Conservation (phyloP, 2,113 vertebrate genomes). For the Podiceps cristatus region DNA sequence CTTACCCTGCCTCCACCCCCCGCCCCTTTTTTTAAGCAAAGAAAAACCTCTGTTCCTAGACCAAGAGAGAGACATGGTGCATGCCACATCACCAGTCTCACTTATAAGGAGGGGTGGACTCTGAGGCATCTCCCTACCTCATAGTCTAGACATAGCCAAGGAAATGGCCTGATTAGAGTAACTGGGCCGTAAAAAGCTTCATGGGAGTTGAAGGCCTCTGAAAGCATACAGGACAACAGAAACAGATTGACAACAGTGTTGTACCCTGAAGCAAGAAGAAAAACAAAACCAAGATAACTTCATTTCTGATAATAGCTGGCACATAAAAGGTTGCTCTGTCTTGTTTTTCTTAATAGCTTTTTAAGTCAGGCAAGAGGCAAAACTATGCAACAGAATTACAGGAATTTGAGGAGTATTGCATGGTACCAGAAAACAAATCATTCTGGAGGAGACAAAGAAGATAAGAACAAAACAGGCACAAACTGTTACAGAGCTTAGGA, state of each 20-base stretch:
- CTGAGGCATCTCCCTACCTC: not conserved
- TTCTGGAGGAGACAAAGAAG: not conserved
- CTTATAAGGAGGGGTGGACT: not conserved
- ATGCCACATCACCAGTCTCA: not conserved
- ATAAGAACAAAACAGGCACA: not conserved
- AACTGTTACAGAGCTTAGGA: not conserved
- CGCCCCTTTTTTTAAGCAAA: not conserved
- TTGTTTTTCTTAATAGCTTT: not conserved
- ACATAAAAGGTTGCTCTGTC: not conserved
- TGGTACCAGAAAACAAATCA: rapidly evolving
- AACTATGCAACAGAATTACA: not conserved
- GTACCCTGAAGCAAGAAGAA: not conserved
- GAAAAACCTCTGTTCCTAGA: not conserved
- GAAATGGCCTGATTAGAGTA: not conserved
- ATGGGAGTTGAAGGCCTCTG: not conserved
- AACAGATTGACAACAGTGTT: not conserved
- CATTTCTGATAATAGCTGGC: not conserved
- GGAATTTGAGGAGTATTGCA: not conserved
- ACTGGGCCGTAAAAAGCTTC: not conserved
- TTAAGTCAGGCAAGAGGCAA: not conserved
- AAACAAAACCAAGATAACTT: not conserved
- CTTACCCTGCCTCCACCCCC: rapidly evolving
- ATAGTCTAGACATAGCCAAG: not conserved
- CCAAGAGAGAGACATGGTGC: not conserved
- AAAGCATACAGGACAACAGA: not conserved